Evolutionary conservation across 53 echinoderm and acorn worm species (phyloP), one percentile per base, ranked within the genome.

Genomic region (Paracentrotus lividus): DNA sequence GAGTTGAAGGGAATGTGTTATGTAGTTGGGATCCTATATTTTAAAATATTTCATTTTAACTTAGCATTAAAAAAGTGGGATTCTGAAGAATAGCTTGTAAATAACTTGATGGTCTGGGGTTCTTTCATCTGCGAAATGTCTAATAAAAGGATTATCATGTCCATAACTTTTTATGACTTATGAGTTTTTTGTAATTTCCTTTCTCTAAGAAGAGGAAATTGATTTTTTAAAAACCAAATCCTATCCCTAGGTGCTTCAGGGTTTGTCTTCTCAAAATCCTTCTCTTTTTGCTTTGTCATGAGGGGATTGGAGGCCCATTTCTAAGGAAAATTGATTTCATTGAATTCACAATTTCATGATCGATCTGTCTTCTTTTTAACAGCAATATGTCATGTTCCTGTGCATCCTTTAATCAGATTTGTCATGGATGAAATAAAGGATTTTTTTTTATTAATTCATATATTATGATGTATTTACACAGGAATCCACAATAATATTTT

Each of bases 381-480:
- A 26, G 38, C 36, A 72, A 38, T 72, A 72, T 72, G 72, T 38
- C 72, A 38, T 16, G 72, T 72, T 72, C 38, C 34, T 69, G 69
- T 69, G 32, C 66, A 36, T 57, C 57, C 29, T 69, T 33, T 36
- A n/a, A n/a, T n/a, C n/a, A 69, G 69, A 69, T 69, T 5, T 38
- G 0, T 69, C 10, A 69, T 38, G 38, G 38, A 69, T n/a, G n/a
- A n/a, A n/a, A n/a, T n/a, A n/a, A n/a, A n/a, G n/a, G n/a, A n/a
- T n/a, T n/a, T n/a, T n/a, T n/a, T n/a, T n/a, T n/a, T n/a, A n/a
- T n/a, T n/a, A n/a, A n/a, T n/a, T n/a, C n/a, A n/a, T n/a, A n/a
- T n/a, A n/a, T n/a, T n/a, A n/a, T n/a, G n/a, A n/a, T n/a, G n/a
- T n/a, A n/a, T n/a, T n/a, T n/a, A n/a, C n/a, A n/a, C n/a, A n/a